Evolutionary conservation across 1,140 invertebrate species (phyloP), one percentile per base, ranked within the genome.

Genomic region (Procambarus clarkii): DNA sequence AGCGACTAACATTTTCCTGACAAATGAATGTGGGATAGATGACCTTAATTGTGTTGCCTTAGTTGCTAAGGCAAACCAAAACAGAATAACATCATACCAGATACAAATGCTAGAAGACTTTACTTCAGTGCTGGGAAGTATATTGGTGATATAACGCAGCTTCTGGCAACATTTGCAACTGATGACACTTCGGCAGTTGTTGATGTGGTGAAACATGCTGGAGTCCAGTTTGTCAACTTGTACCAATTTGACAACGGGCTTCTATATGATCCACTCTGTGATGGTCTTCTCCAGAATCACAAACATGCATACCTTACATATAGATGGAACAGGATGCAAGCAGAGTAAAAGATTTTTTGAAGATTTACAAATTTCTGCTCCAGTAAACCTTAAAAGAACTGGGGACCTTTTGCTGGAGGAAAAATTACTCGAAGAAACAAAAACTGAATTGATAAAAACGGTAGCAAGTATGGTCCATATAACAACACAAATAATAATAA

Each of bases 31-130:
- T 91, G 88, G 88, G 4, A 69, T 91, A 58, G 81, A 91, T 85
- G 81, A 91, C 18, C 58, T 91, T 46, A 48, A 84, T 21, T 91
- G 88, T 54, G 76, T 91, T 78, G 88, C 81, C 0, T 77, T 91
- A 60, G 88, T 85, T 54, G 88, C 88, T 60, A 91, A 91, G 60
- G 88, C 71, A 4, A 84, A 83, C 64, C 69, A 64, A 79, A 91
- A 91, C 50, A 91, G 88, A 48, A 71, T 76, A 77, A 85, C 58
- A 45, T 21, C 8, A 18, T 85, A 60, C 21, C 88, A 91, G 24
- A 91, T 60, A 58, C 45, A 76, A 34, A 45, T 85, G 2, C 50
- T 91, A 34, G 60, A 34, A 54, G 81, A 91, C 18, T 76, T 91
- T 2, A 91, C 21, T 44, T 83, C 80, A 46, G n/a, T 91, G 24